These are phyloP conservation scores for Periparus ater DNA, from an alignment of 2,797 vertebrate species.

Conservation along the genomic window DNA sequence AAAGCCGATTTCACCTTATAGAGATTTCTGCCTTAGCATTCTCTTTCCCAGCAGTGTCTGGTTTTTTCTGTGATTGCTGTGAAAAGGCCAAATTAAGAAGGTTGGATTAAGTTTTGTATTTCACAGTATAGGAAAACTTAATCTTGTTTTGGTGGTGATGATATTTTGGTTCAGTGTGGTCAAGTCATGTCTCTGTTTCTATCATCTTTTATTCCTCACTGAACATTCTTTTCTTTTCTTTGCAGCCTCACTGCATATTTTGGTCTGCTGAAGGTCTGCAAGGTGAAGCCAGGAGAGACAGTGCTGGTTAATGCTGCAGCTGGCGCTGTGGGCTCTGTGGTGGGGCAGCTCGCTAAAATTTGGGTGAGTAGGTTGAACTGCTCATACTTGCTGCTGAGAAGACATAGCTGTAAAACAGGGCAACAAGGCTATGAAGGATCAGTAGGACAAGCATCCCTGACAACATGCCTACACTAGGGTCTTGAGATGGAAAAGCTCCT, in stretches of 20 bases:
- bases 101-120: background rate
- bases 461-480: background rate
- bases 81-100: background rate
- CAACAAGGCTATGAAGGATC: background rate
- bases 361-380: slow-evolving; percentile 71
- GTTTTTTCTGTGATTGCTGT: background rate
- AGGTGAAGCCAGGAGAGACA: slow-evolving; percentile 83
- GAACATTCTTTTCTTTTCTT: background rate
- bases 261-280: slow-evolving; percentile 86
- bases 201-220: background rate
- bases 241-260: slow-evolving; percentile 88
- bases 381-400: background rate
- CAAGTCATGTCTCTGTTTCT: background rate
- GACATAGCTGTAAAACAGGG: background rate
- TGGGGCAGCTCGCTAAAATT: slow-evolving; percentile 90
- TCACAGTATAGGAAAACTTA: background rate
- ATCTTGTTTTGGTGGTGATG: background rate
- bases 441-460: background rate
- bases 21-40: background rate
- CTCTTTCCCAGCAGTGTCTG: background rate
- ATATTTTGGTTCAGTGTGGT: background rate
- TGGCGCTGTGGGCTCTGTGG: slow-evolving; percentile 88
- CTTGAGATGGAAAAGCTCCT: background rate
- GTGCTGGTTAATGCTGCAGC: slow-evolving; percentile 89
- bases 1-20: background rate